Evolutionary conservation across 37 sponge, comb jelly and placozoan species (phyloP), one percentile per base, ranked within the genome.

Genomic region (Tethya wilhelma): DNA sequence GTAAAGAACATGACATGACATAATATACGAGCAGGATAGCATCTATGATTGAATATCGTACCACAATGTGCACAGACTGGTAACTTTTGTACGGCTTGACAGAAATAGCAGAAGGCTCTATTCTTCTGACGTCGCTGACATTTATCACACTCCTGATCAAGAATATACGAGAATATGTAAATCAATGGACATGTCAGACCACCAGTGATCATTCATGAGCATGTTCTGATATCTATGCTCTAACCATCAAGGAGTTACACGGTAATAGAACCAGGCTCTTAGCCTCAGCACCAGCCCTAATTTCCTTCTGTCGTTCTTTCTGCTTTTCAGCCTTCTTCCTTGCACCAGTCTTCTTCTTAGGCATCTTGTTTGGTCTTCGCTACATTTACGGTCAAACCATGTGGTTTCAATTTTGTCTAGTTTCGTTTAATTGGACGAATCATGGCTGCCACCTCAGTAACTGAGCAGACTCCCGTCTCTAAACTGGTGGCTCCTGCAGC

Each of bases 81-180:
- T 11, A 99, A 45, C 63, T 93, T 91, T 66, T 99, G 95, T 2
- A 96, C 67, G 0, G 84, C 58, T 19, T 72, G 37, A 62, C 99
- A 99, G 76, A 99, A 99, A 62, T 99, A 99, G 56, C 99, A 99
- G 38, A 99, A 96, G 2, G 97, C 95, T 56, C 99, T 83, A 78
- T 92, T 99, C 71, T 99, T 99, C 80, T 99, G 99, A 7, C 90
- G 57, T 45, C 90, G 86, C 62, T 89, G 83, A 62, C 98, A 97
- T 60, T 94, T 94, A 78, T 94, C 95, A 72, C 98, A 97, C 71
- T 85, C 93, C 96, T 95, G 43, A 26, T 31, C 41, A 39, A 8
- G 71, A 31, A 11, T 30, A 64, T 9, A 59, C 63, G 11, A 25
- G 11, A 8, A 30, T 26, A 76, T 38, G 40, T 14, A 73, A 23